These are phyloP conservation scores for Drosophila murphyi DNA, from an alignment of 1,140 invertebrate genomes.

Conservation along the genomic window DNA sequence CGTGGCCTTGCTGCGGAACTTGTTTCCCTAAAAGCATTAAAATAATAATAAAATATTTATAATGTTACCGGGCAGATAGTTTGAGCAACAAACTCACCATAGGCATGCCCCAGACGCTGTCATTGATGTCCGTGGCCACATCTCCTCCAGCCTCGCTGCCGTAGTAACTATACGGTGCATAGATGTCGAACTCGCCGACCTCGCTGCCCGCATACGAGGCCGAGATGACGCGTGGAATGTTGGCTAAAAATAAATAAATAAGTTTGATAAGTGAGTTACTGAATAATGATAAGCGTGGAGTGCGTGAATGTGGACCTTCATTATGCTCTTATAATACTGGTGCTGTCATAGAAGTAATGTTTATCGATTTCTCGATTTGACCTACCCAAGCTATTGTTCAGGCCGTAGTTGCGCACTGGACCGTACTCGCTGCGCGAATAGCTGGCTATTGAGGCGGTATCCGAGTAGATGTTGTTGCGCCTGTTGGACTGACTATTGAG, in stretches of 20 bases:
- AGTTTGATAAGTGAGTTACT: not conserved
- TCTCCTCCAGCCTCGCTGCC: conserved; percentile 86
- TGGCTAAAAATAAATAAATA: conserved; percentile 54
- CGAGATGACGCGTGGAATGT: conserved; percentile 87
- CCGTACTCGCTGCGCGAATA: conserved; percentile 83
- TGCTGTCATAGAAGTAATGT: not conserved
- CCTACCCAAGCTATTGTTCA: conserved; percentile 79
- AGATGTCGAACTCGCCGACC: conserved; percentile 90
- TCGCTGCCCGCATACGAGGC: conserved; percentile 92
- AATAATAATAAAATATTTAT: not conserved
- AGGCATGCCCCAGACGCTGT: conserved; percentile 83
- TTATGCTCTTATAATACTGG: too few species aligned
- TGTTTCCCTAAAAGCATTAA: conserved; percentile 56
- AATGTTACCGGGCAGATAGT: not conserved
- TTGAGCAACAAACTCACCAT: conserved; percentile 48
- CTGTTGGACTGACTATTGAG: conserved; percentile 44
- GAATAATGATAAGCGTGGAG: too few species aligned
- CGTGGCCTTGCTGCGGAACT: conserved; percentile 84
- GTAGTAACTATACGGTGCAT: conserved; percentile 91
- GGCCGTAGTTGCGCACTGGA: conserved; percentile 68
- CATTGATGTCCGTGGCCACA: conserved; percentile 81
- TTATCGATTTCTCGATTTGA: not conserved
- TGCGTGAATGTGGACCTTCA: too few species aligned
- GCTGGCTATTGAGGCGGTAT: conserved; percentile 81
- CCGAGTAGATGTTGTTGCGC: conserved; percentile 72